A percentile compares a stretch with the other conserved stretches of the same genome.
phyloP scores from a whole-genome alignment of 1,140 invertebrate species.

The Panagrolaimus sp. region DNA sequence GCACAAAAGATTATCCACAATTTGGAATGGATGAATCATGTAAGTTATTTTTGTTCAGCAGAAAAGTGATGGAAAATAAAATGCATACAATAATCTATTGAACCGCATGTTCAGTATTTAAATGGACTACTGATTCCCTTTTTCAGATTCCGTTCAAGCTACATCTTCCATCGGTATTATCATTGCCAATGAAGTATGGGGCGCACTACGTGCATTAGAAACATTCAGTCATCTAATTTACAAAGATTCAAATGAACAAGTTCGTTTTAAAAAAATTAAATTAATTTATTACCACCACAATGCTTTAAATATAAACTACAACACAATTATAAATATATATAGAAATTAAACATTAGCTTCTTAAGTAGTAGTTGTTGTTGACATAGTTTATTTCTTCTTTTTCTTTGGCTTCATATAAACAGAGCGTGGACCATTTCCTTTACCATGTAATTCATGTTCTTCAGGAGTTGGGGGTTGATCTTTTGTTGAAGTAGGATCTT shows the following conservation, averaged over 20 bases:
- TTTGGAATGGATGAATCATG: constrained; percentile 7
- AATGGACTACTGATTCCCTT: too few species aligned
- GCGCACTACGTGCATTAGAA: constrained; percentile 49
- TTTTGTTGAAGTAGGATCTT: background rate
- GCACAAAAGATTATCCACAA: background rate
- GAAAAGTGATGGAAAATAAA: too few species aligned
- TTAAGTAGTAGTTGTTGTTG: too few species aligned
- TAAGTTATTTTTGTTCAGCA: too few species aligned
- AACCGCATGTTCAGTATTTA: too few species aligned
- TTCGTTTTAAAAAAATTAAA: background rate
- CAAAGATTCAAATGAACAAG: background rate
- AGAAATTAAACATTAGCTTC: too few species aligned
- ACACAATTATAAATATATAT: background rate
- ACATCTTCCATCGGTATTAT: background rate
- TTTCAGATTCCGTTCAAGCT: background rate
- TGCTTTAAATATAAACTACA: background rate
- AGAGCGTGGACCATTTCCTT: background rate
- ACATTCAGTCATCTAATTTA: constrained; percentile 56
- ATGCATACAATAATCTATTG: too few species aligned
- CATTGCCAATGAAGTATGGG: constrained; percentile 42
- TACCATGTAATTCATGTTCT: background rate
- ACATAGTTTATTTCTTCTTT: constrained; percentile 6
- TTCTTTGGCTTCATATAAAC: constrained; percentile 7
- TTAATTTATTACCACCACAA: background rate
- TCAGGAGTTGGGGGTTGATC: background rate